These are phyloP conservation scores for Loripinus fragilis DNA, from an alignment of 2,888 invertebrate species.

Conservation along the genomic window DNA sequence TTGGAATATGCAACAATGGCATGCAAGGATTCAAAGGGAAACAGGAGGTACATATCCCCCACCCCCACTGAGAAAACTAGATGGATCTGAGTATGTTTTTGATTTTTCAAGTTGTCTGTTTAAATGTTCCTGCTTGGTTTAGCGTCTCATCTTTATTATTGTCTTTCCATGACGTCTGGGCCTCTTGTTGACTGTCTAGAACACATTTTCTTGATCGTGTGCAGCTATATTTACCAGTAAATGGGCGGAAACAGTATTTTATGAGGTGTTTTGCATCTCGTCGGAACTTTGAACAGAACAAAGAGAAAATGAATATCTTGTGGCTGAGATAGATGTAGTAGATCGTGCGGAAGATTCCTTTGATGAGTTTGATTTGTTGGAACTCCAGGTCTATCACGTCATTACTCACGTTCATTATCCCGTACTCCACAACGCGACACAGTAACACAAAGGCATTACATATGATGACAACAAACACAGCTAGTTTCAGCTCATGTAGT, in stretches of 20 bases:
- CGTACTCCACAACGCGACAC: constrained; percentile 39
- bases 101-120: too few relatives aligned
- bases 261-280: constrained; percentile 44
- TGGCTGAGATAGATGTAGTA: constrained; percentile 67
- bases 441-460: constrained; percentile 24
- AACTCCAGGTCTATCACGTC: constrained; percentile 33
- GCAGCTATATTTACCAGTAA: constrained; percentile 15
- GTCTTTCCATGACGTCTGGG: constrained; percentile 40
- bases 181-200: constrained; percentile 25
- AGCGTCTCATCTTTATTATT: neutral
- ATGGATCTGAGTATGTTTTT: too few relatives aligned
- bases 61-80: too few relatives aligned
- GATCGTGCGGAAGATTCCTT: constrained; percentile 52
- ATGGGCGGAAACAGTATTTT: constrained; percentile 30
- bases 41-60: too few relatives aligned
- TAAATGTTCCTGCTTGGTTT: neutral
- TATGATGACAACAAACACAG: constrained; percentile 37
- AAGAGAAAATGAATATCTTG: constrained; percentile 73
- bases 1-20: too few relatives aligned
- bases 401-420: constrained; percentile 23
- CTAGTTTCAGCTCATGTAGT: constrained; percentile 63
- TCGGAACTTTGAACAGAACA: constrained; percentile 68
- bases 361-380: constrained; percentile 39
- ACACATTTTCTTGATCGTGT: constrained; percentile 28
- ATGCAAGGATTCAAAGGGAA: too few relatives aligned